phyloP scores from a whole-genome alignment of 2,888 invertebrate species.

The Apotomis turbidana region DNA sequence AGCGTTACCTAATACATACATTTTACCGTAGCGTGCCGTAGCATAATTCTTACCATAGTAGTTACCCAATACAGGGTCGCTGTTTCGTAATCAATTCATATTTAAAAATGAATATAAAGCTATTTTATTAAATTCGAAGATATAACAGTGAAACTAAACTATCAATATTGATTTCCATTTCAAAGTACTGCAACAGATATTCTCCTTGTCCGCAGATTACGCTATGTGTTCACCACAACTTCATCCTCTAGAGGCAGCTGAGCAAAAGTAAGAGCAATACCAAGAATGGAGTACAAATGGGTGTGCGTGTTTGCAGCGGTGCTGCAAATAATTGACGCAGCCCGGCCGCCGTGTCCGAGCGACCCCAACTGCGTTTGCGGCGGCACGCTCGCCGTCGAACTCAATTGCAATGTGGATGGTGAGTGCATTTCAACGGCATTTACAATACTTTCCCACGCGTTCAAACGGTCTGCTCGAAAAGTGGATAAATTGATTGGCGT shows the following conservation, averaged over 20 bases:
- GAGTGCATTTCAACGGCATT: slow-evolving; percentile 62
- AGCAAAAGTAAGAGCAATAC: slow-evolving; percentile 47
- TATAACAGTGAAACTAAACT: too few species aligned
- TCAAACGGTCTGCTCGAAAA: slow-evolving; percentile 2
- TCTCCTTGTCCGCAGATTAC: slow-evolving; percentile 39
- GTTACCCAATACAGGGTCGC: too few species aligned
- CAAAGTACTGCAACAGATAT: neutral
- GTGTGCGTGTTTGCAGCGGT: slow-evolving; percentile 64
- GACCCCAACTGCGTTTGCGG: slow-evolving; percentile 80
- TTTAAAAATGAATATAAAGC: too few species aligned
- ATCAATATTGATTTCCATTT: too few species aligned
- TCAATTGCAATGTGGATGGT: slow-evolving; percentile 80
- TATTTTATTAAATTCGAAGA: too few species aligned
- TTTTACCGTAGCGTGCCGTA: too few species aligned
- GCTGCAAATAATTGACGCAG: slow-evolving; percentile 73
- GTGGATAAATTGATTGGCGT: slow-evolving; percentile 4
- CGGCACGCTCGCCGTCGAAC: slow-evolving; percentile 75
- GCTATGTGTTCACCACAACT: slow-evolving; percentile 21
- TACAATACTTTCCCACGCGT: slow-evolving; percentile 24
- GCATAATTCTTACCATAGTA: too few species aligned
- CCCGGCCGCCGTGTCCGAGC: slow-evolving; percentile 70
- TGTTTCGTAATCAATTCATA: too few species aligned
- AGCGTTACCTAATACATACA: too few species aligned
- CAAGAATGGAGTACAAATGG: slow-evolving; percentile 66
- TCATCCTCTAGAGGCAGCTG: neutral